Conservation (phyloP, 2,797 vertebrate genomes). For the Eutrigla gurnardus region DNA sequence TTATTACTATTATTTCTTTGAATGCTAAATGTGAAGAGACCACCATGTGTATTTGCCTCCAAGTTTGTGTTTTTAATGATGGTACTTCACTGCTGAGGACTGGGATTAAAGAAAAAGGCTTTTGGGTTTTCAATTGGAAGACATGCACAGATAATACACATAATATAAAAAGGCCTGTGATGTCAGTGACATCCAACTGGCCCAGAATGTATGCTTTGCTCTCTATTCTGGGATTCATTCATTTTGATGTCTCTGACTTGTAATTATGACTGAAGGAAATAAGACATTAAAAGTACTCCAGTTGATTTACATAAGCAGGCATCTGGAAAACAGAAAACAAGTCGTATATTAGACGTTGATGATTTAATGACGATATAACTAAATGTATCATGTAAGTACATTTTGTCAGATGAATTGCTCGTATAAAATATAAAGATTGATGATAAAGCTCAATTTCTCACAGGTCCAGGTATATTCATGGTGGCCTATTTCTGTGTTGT, state of each 20-base stretch:
- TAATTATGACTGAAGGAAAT: neutral
- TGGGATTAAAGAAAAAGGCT: neutral
- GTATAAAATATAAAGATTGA: conserved; percentile 50
- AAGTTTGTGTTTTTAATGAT: neutral
- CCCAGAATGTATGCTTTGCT: neutral
- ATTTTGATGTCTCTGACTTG: neutral
- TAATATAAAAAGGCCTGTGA: neutral
- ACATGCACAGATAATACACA: neutral
- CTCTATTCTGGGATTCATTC: neutral
- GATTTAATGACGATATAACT: conserved; percentile 5
- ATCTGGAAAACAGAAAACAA: neutral
- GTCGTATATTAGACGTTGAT: neutral
- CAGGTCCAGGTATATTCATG: conserved; percentile 63
- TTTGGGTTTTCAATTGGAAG: neutral
- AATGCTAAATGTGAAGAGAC: neutral
- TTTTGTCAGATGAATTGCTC: conserved; percentile 8
- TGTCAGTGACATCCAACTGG: neutral
- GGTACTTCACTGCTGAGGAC: neutral
- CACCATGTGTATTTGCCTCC: neutral
- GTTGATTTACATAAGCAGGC: neutral
- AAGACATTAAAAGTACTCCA: neutral
- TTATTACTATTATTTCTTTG: neutral
- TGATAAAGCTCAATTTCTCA: conserved; percentile 67
- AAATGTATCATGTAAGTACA: conserved; percentile 3
- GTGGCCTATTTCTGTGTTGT: conserved; percentile 56